Base-by-base conservation (phyloP, 1,140 invertebrate species). In the Drosophila suzukii region DNA sequence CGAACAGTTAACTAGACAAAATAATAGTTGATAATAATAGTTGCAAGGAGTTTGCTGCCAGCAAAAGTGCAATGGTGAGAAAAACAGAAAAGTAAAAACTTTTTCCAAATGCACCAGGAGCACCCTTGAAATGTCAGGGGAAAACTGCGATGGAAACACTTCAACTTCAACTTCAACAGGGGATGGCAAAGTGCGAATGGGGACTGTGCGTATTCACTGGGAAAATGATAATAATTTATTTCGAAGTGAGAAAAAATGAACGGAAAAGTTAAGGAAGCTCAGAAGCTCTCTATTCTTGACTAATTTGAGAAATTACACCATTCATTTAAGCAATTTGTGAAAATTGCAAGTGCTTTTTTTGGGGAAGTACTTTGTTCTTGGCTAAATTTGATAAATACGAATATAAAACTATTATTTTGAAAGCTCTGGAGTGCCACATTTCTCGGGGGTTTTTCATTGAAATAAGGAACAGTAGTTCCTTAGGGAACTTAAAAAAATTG, bases 1-100 rank as follows among this genome's bases (percentile, higher is more conserved):
- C 58, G 27, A 73, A 75, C 77, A 80, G 53, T 80, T 80, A 79
- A 79, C 68, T 79, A 79, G 76, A 79, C 76, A 79, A 79, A 79
- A 79, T 79, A 79, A 78, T 78, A 78, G 76, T 78, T 73, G 76
- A 70, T 71, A 71, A 71, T 78, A 78, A 78, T 78, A 78, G 76
- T 78, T 78, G 75, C 51, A 53, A 78, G 55, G 51, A 77, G 75
- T 78, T 63, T 55, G 57, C 27, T 47, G 30, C 61, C 62, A 27
- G 50, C 39, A 78, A 78, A 63, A 78, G 43, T 47, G 65, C 65
- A 68, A 49, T 49, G 61, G 20, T 30, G 41, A 46, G 50, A 24
- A 2, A 10, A 27, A 49, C 65, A 68, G 61, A 59, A 20, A 27
- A 6, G 4, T 41, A 71, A 71, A 71, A 71, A 44, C 71, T 71